phyloP scores from a whole-genome alignment of 2,113 vertebrate species.

The Ctenomys sociabilis region DNA sequence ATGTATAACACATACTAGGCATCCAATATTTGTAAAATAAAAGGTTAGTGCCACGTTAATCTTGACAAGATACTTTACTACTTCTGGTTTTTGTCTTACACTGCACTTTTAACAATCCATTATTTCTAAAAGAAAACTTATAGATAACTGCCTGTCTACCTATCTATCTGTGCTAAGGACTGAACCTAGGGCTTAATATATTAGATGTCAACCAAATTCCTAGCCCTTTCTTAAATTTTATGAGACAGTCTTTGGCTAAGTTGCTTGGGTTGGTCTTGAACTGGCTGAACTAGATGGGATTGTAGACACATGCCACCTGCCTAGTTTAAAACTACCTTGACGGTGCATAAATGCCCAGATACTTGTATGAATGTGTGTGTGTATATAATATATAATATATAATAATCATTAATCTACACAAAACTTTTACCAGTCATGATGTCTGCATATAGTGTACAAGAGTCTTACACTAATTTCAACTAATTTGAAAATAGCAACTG shows the following conservation, averaged over 20 bases:
- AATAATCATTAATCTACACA: neutral
- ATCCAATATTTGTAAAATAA: constrained; percentile 46
- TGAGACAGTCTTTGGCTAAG: neutral
- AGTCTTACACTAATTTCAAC: neutral
- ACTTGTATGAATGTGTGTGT: neutral
- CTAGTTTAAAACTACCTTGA: neutral
- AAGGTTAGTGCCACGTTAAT: neutral
- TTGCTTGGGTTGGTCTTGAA: neutral
- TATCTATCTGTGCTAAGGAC: neutral
- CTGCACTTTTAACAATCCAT: neutral
- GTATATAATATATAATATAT: no score
- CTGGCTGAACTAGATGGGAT: neutral
- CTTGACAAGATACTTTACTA: neutral
- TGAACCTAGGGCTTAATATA: neutral
- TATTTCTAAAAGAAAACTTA: constrained; percentile 33
- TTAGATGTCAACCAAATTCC: neutral
- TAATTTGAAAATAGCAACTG: constrained; percentile 46
- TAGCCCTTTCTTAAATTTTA: neutral
- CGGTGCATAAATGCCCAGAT: neutral
- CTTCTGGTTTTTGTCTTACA: neutral
- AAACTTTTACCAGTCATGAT: neutral
- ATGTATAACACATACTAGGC: neutral
- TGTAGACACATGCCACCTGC: neutral
- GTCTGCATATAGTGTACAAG: neutral
- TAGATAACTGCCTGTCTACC: neutral